A percentile compares a stretch with the other conserved stretches of the same genome.
These are phyloP conservation scores for Neostethus bicornis DNA, from an alignment of 2,797 vertebrate species.

Conservation along the genomic window DNA sequence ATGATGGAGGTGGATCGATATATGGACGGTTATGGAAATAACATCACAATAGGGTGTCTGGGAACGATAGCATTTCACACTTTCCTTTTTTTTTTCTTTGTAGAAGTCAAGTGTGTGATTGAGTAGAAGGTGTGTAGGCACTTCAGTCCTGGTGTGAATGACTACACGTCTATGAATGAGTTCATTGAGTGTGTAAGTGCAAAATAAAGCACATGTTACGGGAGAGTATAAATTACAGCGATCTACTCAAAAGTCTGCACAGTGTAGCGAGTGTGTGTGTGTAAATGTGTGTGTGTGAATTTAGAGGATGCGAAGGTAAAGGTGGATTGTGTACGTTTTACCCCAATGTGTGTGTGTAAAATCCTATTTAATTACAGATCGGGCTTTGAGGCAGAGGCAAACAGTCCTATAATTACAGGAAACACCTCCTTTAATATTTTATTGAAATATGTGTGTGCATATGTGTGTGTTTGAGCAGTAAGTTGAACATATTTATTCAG, in stretches of 20 bases:
- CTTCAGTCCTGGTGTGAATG: constrained; percentile 42
- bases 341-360: constrained; percentile 77
- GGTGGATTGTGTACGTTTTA: constrained; percentile 54
- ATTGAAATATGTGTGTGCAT: constrained; percentile 83
- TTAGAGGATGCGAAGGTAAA: constrained; percentile 32
- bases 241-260: constrained; percentile 51
- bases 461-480: constrained; percentile 33
- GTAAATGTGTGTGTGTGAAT: constrained; percentile 16
- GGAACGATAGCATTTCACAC: constrained; percentile 61
- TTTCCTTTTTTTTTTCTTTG: constrained; percentile 33
- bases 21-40: constrained; percentile 77
- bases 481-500: constrained; percentile 57
- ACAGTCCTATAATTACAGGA: constrained; percentile 92
- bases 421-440: constrained; percentile 92
- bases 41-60: constrained; percentile 74
- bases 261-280: constrained; percentile 13
- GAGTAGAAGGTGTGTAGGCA: constrained; percentile 50
- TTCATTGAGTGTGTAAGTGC: constrained; percentile 54
- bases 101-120: constrained; percentile 23
- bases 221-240: constrained; percentile 60
- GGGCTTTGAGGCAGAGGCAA: constrained; percentile 86
- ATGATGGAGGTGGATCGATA: constrained; percentile 77
- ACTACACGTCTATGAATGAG: constrained; percentile 61
- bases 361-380: constrained; percentile 90
- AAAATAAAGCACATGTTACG: constrained; percentile 59